Conservation (phyloP, 2,113 vertebrate species). For the Puma concolor region DNA sequence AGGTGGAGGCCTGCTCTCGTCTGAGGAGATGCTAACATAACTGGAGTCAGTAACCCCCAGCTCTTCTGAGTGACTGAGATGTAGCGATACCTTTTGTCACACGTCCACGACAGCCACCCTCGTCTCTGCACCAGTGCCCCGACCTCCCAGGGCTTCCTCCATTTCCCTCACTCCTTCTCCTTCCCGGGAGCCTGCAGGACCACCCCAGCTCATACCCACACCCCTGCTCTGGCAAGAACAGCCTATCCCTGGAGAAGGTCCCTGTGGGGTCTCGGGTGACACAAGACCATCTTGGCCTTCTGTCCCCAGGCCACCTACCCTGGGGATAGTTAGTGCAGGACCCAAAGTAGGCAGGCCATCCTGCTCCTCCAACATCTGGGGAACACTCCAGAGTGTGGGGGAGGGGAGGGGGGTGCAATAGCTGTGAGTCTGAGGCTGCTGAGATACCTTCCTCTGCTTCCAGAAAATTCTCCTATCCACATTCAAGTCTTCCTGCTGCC, state of each 20-base stretch:
- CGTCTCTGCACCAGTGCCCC: neutral
- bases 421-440: no score
- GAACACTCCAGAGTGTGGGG: accelerated
- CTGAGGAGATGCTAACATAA: neutral
- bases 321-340: neutral
- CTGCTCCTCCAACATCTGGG: neutral
- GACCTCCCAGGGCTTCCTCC: neutral
- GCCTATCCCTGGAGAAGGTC: neutral
- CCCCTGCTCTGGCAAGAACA: neutral
- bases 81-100: neutral
- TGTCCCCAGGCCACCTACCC: neutral
- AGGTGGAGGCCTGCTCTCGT: no score
- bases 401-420: no score
- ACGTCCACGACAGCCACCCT: neutral
- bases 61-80: neutral
- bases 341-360: neutral
- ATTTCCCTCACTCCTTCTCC: neutral
- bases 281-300: neutral
- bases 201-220: neutral
- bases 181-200: neutral
- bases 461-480: neutral
- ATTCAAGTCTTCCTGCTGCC: neutral
- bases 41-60: no score
- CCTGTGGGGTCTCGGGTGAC: neutral
- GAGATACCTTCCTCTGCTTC: neutral